phyloP scores from a whole-genome alignment of 2,797 vertebrate species.

The Parauchenoglanis ngamensis region DNA sequence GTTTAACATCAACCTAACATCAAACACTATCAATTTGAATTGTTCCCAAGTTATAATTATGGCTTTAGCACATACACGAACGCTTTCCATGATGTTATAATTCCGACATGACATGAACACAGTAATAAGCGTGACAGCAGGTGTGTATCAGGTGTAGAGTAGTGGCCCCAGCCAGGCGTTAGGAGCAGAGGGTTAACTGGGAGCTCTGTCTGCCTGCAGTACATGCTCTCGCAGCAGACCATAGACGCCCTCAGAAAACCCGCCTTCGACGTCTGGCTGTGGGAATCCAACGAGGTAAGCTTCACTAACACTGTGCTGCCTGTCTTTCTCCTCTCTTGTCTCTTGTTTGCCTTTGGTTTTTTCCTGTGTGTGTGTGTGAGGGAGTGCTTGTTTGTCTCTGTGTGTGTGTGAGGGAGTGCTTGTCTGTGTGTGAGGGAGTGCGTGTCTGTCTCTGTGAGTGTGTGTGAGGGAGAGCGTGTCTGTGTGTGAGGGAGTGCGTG shows the following conservation, averaged over 20 bases:
- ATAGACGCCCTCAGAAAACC: slow-evolving; percentile 85
- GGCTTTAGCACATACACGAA: neutral
- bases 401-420: slow-evolving; percentile 41
- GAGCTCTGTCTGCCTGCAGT: slow-evolving; percentile 71
- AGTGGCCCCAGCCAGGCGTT: slow-evolving; percentile 54
- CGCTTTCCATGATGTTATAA: neutral
- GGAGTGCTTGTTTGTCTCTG: no score
- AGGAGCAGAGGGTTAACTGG: slow-evolving; percentile 61
- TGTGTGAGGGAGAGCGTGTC: no score
- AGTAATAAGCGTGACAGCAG: neutral
- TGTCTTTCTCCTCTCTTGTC: slow-evolving; percentile 41
- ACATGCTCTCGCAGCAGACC: slow-evolving; percentile 87
- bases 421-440: no score
- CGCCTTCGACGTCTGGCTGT: slow-evolving; percentile 86
- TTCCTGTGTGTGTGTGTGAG: slow-evolving; percentile 40
- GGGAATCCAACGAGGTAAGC: slow-evolving; percentile 89
- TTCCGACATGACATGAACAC: neutral
- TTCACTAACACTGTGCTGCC: slow-evolving; percentile 41
- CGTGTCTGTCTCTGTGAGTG: no score
- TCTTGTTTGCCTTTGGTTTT: slow-evolving; percentile 40
- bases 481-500: no score
- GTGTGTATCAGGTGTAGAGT: neutral
- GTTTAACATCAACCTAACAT: neutral
- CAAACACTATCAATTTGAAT: neutral
- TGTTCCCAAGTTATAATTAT: neutral